These are phyloP conservation scores for Nomada ferruginata DNA, from an alignment of 2,888 invertebrate genomes.

Conservation along the genomic window DNA sequence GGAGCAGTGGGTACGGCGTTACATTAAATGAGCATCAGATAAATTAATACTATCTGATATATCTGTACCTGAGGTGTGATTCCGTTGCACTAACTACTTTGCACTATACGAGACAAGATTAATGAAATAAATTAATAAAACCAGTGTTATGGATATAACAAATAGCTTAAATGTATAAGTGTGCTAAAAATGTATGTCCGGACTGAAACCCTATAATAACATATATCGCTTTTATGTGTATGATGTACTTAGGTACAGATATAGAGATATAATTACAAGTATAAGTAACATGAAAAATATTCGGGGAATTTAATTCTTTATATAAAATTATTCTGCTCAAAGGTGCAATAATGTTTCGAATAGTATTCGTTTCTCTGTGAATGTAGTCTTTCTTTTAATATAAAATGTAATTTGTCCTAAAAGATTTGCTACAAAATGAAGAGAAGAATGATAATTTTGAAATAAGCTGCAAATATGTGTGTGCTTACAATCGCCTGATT, in stretches of 20 bases:
- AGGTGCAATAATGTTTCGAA: slow-evolving; percentile 16
- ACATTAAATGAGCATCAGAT: background rate
- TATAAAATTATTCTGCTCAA: slow-evolving; percentile 22
- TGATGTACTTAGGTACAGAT: slow-evolving; percentile 25
- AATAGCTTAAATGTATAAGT: slow-evolving; percentile 15
- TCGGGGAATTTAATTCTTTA: background rate
- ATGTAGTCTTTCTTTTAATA: slow-evolving; percentile 4
- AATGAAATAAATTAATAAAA: slow-evolving; percentile 35
- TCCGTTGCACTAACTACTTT: slow-evolving; percentile 16
- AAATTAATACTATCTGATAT: slow-evolving; percentile 24
- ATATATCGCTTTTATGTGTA: slow-evolving; percentile 2
- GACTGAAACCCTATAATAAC: slow-evolving; percentile 14
- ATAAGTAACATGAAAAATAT: slow-evolving; percentile 11
- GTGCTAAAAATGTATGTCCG: background rate
- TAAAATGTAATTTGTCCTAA: slow-evolving; percentile 12
- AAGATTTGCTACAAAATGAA: slow-evolving; percentile 5
- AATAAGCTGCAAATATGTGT: slow-evolving; percentile 67
- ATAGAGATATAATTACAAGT: slow-evolving; percentile 6
- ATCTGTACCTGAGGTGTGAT: slow-evolving; percentile 29
- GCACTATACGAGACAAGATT: slow-evolving; percentile 2
- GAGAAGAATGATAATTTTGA: slow-evolving; percentile 3
- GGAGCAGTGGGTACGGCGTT: slow-evolving; percentile 15
- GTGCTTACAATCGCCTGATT: slow-evolving; percentile 55
- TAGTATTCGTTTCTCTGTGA: slow-evolving; percentile 18
- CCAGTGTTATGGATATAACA: slow-evolving; percentile 5